phyloP scores from a whole-genome alignment of 2,888 invertebrate genomes.

The Bombylius discolor region DNA sequence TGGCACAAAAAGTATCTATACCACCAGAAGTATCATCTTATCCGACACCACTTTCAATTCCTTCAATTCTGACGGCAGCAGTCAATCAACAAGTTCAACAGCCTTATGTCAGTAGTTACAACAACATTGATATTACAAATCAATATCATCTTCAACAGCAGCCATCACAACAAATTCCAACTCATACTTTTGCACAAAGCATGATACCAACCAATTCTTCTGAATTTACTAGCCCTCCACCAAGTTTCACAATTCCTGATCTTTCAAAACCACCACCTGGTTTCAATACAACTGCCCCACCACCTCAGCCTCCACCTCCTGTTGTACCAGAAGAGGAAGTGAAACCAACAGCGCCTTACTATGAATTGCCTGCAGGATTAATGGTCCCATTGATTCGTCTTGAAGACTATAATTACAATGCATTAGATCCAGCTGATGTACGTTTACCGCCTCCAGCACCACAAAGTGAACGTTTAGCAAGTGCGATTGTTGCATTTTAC shows the following conservation, averaged over 20 bases:
- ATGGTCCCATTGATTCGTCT: conserved; percentile 94
- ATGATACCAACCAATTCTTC: conserved; percentile 17
- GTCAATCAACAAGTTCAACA: conserved; percentile 21
- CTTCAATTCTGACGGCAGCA: background rate
- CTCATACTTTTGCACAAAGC: conserved; percentile 6
- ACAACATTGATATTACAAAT: background rate
- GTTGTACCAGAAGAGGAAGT: conserved; percentile 47
- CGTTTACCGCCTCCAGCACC: conserved; percentile 90
- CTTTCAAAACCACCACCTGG: conserved; percentile 80
- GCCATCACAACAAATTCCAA: background rate
- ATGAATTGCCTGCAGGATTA: conserved; percentile 91
- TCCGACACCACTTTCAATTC: background rate
- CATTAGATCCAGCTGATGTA: conserved; percentile 80
- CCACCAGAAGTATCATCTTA: conserved; percentile 17
- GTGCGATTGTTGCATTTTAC: conserved; percentile 94
- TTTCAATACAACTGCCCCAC: conserved; percentile 37
- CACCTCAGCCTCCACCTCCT: conserved; percentile 30
- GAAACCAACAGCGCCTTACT: conserved; percentile 87
- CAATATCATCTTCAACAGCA: conserved; percentile 3
- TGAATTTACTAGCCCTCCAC: conserved; percentile 43
- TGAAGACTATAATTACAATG: conserved; percentile 80
- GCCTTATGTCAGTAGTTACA: background rate
- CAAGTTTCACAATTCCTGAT: conserved; percentile 56
- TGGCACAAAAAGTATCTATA: conserved; percentile 35
- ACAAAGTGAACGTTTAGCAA: conserved; percentile 81